These are phyloP conservation scores for Protophormia terraenovae DNA, from an alignment of 2,888 invertebrate genomes.

Conservation along the genomic window DNA sequence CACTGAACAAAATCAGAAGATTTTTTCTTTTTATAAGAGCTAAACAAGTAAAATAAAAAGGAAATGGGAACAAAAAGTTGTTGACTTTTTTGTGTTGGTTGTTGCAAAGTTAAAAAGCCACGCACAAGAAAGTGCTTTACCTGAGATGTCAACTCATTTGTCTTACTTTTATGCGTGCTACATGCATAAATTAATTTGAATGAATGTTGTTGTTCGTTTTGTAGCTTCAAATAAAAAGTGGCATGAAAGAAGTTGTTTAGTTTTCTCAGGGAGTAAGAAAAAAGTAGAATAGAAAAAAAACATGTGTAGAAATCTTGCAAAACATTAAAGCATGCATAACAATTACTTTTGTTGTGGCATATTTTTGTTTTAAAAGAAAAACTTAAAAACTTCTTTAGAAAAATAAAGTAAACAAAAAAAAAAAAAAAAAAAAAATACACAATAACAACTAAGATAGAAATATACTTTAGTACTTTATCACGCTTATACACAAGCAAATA, in stretches of 20 bases:
- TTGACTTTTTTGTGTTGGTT: conserved; percentile 24
- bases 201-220: conserved; percentile 35
- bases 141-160: conserved; percentile 60
- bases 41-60: neutral
- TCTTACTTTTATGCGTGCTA: conserved; percentile 50
- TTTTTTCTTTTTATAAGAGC: neutral
- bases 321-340: conserved; percentile 64
- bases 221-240: conserved; percentile 29
- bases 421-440: conserved; percentile 5
- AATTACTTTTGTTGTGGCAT: conserved; percentile 66
- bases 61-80: conserved; percentile 25
- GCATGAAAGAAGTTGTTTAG: conserved; percentile 55
- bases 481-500: conserved; percentile 28
- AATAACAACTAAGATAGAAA: neutral
- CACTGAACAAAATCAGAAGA: neutral
- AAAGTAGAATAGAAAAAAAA: conserved; percentile 13
- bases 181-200: conserved; percentile 58
- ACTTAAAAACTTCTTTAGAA: conserved; percentile 25
- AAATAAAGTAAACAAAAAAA: conserved; percentile 24
- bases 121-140: conserved; percentile 58
- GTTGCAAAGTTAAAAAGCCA: conserved; percentile 60
- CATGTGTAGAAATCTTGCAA: conserved; percentile 53
- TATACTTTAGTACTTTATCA: conserved; percentile 53
- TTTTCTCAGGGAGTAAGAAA: conserved; percentile 9
- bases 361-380: conserved; percentile 49